Conservation (phyloP, 2,113 vertebrate genomes). For the Gambusia affinis region DNA sequence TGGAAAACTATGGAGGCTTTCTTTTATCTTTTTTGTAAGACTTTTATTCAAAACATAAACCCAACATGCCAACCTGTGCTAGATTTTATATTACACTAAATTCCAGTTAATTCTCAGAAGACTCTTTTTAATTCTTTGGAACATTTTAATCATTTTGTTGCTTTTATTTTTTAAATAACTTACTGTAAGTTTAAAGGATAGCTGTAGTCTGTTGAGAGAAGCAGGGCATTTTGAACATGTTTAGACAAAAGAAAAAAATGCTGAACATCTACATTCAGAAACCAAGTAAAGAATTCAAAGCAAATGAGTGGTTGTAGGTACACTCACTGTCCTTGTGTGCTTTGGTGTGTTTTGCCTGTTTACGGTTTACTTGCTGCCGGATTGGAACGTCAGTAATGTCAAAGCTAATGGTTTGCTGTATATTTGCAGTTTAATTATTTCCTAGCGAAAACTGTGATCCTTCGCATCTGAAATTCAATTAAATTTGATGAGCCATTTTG, state of each 20-base stretch:
- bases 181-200: neutral
- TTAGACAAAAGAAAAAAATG: neutral
- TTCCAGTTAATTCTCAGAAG: neutral
- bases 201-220: neutral
- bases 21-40: neutral
- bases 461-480: slow-evolving; percentile 43
- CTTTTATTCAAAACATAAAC: neutral
- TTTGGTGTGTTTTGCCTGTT: too few species aligned
- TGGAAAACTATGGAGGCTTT: neutral
- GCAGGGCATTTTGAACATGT: too few species aligned
- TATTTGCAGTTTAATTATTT: slow-evolving; percentile 18
- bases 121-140: neutral
- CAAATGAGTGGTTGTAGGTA: neutral
- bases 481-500: slow-evolving; percentile 35
- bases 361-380: neutral
- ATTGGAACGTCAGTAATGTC: neutral
- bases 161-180: neutral
- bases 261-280: slow-evolving; percentile 7
- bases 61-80: neutral
- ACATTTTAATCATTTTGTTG: neutral
- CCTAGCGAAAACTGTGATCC: slow-evolving; percentile 14
- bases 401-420: slow-evolving; percentile 1
- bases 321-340: neutral
- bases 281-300: slow-evolving; percentile 16
- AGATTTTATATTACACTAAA: too few species aligned